phyloP scores from a whole-genome alignment of 2,113 vertebrate genomes.

The Pseudolaguvia tuberculata region DNA sequence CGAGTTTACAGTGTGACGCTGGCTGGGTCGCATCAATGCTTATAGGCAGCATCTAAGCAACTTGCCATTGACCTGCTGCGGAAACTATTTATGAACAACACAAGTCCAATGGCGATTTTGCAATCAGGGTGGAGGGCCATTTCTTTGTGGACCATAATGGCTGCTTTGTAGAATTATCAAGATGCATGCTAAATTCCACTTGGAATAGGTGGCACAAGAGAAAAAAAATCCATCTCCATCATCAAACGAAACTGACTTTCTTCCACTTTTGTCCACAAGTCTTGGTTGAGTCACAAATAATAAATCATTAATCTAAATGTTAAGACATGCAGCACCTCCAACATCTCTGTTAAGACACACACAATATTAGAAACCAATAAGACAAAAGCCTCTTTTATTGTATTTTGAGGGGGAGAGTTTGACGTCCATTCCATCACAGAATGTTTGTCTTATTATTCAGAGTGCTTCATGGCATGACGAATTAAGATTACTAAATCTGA shows the following conservation, averaged over 20 bases:
- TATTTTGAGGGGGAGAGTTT: constrained; percentile 27
- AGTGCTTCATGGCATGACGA: constrained; percentile 31
- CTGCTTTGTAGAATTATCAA: constrained; percentile 62
- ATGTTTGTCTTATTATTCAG: constrained; percentile 36
- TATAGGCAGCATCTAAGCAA: constrained; percentile 53
- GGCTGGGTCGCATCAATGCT: constrained; percentile 35
- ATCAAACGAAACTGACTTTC: too few relatives aligned
- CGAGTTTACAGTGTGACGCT: constrained; percentile 33
- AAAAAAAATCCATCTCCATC: too few relatives aligned
- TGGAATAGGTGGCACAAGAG: constrained; percentile 63
- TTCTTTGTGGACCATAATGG: constrained; percentile 58
- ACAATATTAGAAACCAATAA: constrained; percentile 15
- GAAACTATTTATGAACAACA: constrained; percentile 59
- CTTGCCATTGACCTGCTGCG: constrained; percentile 53
- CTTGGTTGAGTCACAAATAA: too few relatives aligned
- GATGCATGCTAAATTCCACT: constrained; percentile 55
- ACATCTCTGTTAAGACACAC: constrained; percentile 16
- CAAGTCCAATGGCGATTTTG: constrained; percentile 52
- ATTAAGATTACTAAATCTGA: constrained; percentile 21
- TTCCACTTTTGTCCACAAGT: neutral
- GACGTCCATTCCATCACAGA: constrained; percentile 38
- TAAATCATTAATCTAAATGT: constrained; percentile 3
- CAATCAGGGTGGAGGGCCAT: constrained; percentile 50
- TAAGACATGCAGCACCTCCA: constrained; percentile 9
- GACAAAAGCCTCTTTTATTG: constrained; percentile 61